A percentile compares a stretch with the other conserved stretches of the same genome.
Conservation (phyloP, 2,113 vertebrate species). For the Apteryx owenii region DNA sequence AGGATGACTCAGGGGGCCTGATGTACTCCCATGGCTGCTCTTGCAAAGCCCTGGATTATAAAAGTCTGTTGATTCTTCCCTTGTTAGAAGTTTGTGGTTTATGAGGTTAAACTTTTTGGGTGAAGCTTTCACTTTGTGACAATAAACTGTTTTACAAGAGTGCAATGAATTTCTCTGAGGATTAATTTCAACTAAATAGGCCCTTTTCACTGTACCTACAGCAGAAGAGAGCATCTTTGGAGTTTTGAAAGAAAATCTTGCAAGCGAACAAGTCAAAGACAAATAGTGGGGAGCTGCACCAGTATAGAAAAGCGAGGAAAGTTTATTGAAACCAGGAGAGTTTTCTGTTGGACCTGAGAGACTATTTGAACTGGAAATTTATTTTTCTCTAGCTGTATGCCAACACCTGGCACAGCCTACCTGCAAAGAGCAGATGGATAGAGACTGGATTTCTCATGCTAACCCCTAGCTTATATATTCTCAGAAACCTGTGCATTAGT, state of each 20-base stretch:
- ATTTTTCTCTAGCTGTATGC: neutral
- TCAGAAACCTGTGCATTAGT: neutral
- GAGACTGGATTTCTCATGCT: neutral
- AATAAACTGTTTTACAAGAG: slow-evolving; percentile 4
- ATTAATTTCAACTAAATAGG: slow-evolving; percentile 1
- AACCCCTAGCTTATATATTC: neutral
- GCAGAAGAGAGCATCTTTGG: neutral
- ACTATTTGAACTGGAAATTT: neutral
- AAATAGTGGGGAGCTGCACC: neutral
- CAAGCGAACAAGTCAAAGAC: neutral
- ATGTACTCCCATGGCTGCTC: neutral
- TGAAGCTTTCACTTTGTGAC: neutral
- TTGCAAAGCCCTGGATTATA: neutral
- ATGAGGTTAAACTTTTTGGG: neutral
- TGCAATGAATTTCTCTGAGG: slow-evolving; percentile 12
- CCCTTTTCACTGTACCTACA: neutral
- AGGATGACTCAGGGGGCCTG: neutral
- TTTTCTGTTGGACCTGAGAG: neutral
- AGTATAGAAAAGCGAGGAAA: neutral
- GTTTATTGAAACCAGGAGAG: neutral
- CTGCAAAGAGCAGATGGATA: neutral
- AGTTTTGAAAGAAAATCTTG: neutral
- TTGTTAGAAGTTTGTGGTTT: slow-evolving; percentile 21
- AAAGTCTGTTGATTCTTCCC: neutral
- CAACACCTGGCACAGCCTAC: neutral